These are phyloP conservation scores for Mormyrus iriodes DNA, from an alignment of 2,113 vertebrate species.

Conservation along the genomic window DNA sequence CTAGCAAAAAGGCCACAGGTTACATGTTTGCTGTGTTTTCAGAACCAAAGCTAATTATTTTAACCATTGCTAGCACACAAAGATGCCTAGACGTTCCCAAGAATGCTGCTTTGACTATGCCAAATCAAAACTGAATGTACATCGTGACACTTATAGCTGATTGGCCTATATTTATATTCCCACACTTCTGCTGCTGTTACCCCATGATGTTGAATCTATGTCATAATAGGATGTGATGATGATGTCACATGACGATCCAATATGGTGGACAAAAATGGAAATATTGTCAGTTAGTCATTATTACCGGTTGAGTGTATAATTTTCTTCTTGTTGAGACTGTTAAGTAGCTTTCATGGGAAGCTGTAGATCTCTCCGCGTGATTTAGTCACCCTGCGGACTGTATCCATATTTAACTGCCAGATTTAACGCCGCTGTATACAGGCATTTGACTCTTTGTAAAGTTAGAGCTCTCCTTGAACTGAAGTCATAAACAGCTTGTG, in stretches of 20 bases:
- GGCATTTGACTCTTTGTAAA: constrained; percentile 17
- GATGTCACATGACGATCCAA: background rate
- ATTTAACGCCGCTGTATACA: background rate
- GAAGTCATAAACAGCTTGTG: constrained; percentile 4
- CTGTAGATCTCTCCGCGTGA: background rate
- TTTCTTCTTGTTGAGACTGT: background rate
- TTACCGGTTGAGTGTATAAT: background rate
- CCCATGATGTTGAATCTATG: background rate
- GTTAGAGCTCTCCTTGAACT: constrained; percentile 7
- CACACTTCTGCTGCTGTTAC: constrained; percentile 1
- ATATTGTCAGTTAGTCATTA: background rate
- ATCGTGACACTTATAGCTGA: constrained; percentile 41
- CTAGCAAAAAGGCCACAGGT: background rate
- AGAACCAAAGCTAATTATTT: background rate
- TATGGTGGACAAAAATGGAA: background rate
- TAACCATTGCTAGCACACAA: background rate
- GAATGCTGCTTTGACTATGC: background rate
- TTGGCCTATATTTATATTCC: constrained; percentile 31
- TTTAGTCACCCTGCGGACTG: background rate
- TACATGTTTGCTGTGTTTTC: background rate
- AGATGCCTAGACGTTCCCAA: background rate
- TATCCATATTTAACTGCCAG: background rate
- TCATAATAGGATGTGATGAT: background rate
- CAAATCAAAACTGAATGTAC: constrained; percentile 28
- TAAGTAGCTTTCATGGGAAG: background rate